These are phyloP conservation scores for Drosophila azteca DNA, from an alignment of 1,140 invertebrate genomes.

Conservation along the genomic window DNA sequence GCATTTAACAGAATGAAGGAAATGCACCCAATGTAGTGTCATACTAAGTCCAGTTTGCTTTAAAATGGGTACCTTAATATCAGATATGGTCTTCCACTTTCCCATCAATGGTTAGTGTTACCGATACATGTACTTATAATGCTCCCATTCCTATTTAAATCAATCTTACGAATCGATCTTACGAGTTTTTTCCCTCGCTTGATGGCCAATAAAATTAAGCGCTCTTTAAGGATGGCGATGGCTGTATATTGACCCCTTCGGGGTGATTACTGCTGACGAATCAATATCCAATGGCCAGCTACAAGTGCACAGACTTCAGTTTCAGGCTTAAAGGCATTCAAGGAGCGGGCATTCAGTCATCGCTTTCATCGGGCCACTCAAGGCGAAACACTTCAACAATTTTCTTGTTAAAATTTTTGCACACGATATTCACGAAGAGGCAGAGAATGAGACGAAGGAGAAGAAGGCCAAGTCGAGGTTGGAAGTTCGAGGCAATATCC, in stretches of 20 bases:
- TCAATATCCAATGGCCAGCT: background rate
- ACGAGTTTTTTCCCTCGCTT: background rate
- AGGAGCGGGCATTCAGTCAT: slow-evolving; percentile 23
- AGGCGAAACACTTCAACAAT: slow-evolving; percentile 68
- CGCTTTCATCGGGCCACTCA: slow-evolving; percentile 41
- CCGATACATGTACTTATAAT: too few species aligned
- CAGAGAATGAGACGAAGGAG: background rate
- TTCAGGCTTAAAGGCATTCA: slow-evolving; percentile 34
- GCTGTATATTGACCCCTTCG: background rate
- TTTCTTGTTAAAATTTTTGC: slow-evolving; percentile 73
- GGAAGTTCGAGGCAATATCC: slow-evolving; percentile 18
- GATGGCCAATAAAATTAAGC: background rate
- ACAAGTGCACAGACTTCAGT: background rate
- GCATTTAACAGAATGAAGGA: too few species aligned
- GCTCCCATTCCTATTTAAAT: background rate
- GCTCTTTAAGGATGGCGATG: too few species aligned
- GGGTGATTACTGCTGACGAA: background rate
- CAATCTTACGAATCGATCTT: background rate
- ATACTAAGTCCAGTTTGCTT: too few species aligned
- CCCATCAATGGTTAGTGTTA: background rate
- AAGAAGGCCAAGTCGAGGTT: background rate
- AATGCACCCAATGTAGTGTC: too few species aligned
- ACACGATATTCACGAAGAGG: slow-evolving; percentile 17
- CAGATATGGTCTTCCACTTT: too few species aligned
- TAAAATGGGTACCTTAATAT: too few species aligned